These are phyloP conservation scores for Trachelus stipa DNA, from an alignment of 2,888 invertebrate species.

Conservation along the genomic window DNA sequence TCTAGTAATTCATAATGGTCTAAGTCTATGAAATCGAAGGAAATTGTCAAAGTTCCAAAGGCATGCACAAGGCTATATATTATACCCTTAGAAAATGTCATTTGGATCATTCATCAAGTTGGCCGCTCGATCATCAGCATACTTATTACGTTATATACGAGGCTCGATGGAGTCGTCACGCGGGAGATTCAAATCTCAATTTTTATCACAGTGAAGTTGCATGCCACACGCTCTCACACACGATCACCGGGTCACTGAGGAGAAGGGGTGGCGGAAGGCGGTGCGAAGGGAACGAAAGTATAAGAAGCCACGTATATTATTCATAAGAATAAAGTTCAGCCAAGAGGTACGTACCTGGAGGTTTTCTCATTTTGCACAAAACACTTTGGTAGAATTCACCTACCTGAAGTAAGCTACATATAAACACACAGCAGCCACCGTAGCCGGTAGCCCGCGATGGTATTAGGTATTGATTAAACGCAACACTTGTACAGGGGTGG, in stretches of 20 bases:
- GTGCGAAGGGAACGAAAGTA: background rate
- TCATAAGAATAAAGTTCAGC: background rate
- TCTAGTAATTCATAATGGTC: background rate
- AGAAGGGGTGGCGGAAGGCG: background rate
- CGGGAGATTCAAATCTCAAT: background rate
- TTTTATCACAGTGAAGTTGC: background rate
- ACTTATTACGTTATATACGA: background rate
- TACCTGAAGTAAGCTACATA: background rate
- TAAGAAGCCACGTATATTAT: background rate
- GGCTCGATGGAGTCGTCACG: background rate
- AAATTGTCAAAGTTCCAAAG: background rate
- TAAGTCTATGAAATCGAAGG: background rate
- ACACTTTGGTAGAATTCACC: background rate
- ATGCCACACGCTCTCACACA: background rate
- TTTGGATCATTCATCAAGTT: background rate
- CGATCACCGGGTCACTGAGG: background rate
- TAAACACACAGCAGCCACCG: background rate
- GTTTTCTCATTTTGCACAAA: background rate
- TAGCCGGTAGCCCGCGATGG: background rate
- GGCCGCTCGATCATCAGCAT: background rate
- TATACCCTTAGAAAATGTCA: background rate
- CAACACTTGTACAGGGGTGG: conserved; percentile 44
- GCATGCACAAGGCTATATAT: background rate
- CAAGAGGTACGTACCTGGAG: background rate
- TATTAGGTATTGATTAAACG: conserved; percentile 61